phyloP scores from a whole-genome alignment of 1,140 invertebrate species.

The Triops cancriformis region DNA sequence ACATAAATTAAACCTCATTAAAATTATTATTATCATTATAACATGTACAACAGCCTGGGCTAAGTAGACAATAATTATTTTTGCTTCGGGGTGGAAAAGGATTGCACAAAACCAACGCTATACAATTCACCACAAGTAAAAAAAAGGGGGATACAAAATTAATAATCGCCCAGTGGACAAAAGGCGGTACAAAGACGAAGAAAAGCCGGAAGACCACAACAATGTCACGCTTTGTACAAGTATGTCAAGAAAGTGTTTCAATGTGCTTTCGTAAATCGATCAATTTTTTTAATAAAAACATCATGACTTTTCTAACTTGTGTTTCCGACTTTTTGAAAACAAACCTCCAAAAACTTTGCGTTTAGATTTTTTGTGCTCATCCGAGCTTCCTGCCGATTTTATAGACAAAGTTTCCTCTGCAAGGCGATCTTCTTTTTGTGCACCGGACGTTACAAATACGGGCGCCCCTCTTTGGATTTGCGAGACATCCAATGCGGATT shows the following conservation, averaged over 20 bases:
- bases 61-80: background rate
- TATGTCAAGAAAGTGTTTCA: background rate
- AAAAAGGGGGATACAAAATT: background rate
- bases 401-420: background rate
- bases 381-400: background rate
- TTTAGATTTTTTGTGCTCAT: background rate
- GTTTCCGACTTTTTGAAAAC: background rate
- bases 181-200: background rate
- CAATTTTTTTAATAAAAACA: background rate
- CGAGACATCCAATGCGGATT: conserved; percentile 16
- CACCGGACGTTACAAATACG: background rate
- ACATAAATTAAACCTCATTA: background rate
- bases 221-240: background rate
- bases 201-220: background rate
- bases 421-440: background rate
- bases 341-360: background rate
- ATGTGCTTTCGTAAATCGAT: background rate
- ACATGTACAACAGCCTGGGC: background rate
- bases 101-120: too few relatives aligned
- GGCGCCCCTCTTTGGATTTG: background rate
- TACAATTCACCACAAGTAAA: too few relatives aligned
- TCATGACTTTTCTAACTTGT: background rate
- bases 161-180: background rate
- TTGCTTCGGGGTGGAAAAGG: too few relatives aligned
- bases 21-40: background rate